These are phyloP conservation scores for Diabrotica virgifera DNA, from an alignment of 1,140 invertebrate genomes.

Conservation along the genomic window DNA sequence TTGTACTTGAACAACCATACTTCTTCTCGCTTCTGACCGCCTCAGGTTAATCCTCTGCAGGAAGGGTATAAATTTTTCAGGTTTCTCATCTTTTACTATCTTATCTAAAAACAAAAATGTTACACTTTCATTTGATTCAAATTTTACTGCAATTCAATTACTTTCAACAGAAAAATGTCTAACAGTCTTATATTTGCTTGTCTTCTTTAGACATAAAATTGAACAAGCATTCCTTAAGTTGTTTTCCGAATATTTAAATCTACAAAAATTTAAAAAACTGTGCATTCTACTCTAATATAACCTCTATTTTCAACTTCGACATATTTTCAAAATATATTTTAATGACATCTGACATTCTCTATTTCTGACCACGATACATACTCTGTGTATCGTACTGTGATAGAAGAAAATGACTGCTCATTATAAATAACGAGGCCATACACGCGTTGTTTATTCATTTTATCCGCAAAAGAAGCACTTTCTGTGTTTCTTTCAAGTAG, in stretches of 20 bases:
- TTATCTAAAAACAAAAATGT: background rate
- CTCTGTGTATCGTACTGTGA: too few relatives aligned
- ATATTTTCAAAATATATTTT: too few relatives aligned
- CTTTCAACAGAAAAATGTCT: constrained; percentile 11
- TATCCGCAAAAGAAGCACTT: too few relatives aligned
- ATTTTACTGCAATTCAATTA: background rate
- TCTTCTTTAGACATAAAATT: background rate
- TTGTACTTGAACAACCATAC: constrained; percentile 62
- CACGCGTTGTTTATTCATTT: too few relatives aligned
- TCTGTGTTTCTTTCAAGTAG: too few relatives aligned
- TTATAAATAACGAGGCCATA: too few relatives aligned
- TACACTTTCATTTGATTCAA: background rate
- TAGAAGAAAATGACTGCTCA: too few relatives aligned
- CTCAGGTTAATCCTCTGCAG: constrained; percentile 35
- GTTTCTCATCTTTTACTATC: background rate
- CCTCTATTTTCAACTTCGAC: background rate
- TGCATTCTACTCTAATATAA: background rate
- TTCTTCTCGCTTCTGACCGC: constrained; percentile 56
- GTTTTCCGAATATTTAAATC: background rate
- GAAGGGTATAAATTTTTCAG: constrained; percentile 36
- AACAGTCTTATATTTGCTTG: background rate
- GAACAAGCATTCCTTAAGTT: background rate
- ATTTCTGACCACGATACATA: too few relatives aligned
- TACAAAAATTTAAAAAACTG: background rate
- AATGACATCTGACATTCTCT: too few relatives aligned